phyloP scores from a whole-genome alignment of 2,888 invertebrate species.

The Pseudococcus longispinus region DNA sequence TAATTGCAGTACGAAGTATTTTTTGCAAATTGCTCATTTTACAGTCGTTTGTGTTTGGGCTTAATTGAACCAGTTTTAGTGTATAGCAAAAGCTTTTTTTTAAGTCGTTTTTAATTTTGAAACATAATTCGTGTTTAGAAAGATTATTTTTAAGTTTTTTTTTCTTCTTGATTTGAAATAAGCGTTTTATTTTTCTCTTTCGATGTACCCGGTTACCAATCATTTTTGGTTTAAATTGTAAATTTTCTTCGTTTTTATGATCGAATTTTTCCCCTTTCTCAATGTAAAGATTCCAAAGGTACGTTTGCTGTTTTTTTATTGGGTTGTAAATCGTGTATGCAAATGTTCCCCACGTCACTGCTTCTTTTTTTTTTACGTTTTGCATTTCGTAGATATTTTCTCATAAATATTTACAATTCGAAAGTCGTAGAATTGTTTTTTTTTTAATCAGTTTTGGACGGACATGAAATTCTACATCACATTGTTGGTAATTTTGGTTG shows the following conservation, averaged over 20 bases:
- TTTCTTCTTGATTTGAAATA: neutral
- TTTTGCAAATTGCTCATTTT: constrained; percentile 6
- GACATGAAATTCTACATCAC: constrained; percentile 1
- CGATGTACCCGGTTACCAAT: constrained; percentile 23
- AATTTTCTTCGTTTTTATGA: neutral
- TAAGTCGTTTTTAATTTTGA: constrained; percentile 36
- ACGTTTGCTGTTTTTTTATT: neutral
- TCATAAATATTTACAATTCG: neutral
- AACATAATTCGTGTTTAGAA: constrained; percentile 17
- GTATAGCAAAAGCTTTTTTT: constrained; percentile 2
- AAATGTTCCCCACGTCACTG: constrained; percentile 5
- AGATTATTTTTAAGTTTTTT: constrained; percentile 7
- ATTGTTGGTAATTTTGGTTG: constrained; percentile 5
- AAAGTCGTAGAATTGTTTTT: neutral
- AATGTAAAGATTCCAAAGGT: neutral
- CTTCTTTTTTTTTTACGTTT: neutral
- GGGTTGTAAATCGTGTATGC: constrained; percentile 27
- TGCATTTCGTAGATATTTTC: constrained; percentile 28
- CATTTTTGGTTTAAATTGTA: neutral
- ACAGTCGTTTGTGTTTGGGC: neutral
- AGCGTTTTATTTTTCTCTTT: constrained; percentile 19
- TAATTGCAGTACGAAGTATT: neutral
- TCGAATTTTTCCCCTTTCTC: neutral
- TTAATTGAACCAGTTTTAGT: constrained; percentile 18
- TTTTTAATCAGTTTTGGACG: neutral